Conservation (phyloP, 2,113 vertebrate genomes). For the Datnioides undecimradiatus region DNA sequence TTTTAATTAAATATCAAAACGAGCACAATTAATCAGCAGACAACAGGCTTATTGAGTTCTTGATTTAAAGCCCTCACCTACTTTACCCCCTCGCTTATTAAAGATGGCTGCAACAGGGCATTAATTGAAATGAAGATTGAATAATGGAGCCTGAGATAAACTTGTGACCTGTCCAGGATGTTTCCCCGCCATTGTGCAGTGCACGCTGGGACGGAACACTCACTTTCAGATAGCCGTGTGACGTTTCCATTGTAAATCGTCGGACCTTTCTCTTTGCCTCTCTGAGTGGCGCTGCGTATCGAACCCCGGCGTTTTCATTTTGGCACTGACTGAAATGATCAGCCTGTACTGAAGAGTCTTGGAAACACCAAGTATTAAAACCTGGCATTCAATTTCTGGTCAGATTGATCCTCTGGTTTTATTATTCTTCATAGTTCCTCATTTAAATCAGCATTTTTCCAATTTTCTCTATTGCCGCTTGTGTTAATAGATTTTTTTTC, state of each 20-base stretch:
- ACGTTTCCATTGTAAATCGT: not conserved
- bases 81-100: slow-evolving; percentile 22
- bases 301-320: not conserved
- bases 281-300: not conserved
- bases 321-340: not conserved
- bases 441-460: not conserved
- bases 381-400: too few species aligned
- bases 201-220: not conserved
- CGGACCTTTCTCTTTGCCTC: not conserved
- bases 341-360: not conserved
- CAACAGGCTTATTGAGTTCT: slow-evolving; percentile 24
- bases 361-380: not conserved
- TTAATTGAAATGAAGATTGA: slow-evolving; percentile 27
- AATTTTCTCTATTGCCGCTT: not conserved
- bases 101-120: slow-evolving; percentile 2
- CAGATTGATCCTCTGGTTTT: not conserved
- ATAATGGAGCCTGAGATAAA: not conserved
- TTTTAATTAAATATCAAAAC: slow-evolving; percentile 61
- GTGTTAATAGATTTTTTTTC: not conserved
- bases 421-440: not conserved
- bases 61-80: slow-evolving; percentile 11
- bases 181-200: not conserved
- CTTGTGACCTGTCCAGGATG: not conserved
- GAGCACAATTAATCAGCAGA: slow-evolving; percentile 48
- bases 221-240: not conserved